Evolutionary conservation across 2,888 invertebrate species (phyloP), one percentile per base, ranked within the genome.

Genomic region (Pristionchus arcanus): DNA sequence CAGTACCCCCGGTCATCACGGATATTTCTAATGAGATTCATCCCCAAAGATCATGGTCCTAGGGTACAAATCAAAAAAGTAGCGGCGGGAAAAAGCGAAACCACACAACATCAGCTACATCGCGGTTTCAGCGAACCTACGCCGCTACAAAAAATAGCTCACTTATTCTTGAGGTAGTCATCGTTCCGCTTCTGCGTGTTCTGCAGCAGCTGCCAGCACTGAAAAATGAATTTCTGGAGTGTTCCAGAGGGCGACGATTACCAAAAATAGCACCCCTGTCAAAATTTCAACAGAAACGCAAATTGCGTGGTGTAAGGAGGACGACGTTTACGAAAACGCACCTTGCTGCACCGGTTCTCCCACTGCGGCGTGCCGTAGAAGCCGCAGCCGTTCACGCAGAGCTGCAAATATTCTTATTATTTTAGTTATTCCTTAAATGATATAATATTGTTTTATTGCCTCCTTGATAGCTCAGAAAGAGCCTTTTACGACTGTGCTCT

Each of bases 361-460:
- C 98, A 99, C 95, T 98, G 97, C 16, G 98, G 97, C 96, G 98
- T 99, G 42, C 99, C 99, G 95, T 97, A 99, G 96, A 97, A 99
- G 90, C 98, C 98, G 96, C 99, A 99, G 66, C 98, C 98, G 96
- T 95, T 95, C n/a, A 94, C 92, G 89, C 95, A 95, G 49, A 94
- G 90, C 94, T 94, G 89, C 89, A 93, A 90, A 28, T 34, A 77
- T 77, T 28, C 37, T 34, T 19, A 21, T 77, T 34, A 77, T 77
- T 77, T 42, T 2, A 37, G 19, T 34, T 34, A 34, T 37, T 77
- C 34, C 34, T 74, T 2, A 77, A 37, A 5, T 7, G 5, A 21
- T 77, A 16, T 7, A n/a, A 28, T 74, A n/a, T 77, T 13, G 1
- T 49, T 28, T 53, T 53, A 25, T 49, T 28, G 11, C 21, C 4